Evolutionary conservation across 2,888 invertebrate species (phyloP).

Genomic region (Eumacrocentrus americanus): DNA sequence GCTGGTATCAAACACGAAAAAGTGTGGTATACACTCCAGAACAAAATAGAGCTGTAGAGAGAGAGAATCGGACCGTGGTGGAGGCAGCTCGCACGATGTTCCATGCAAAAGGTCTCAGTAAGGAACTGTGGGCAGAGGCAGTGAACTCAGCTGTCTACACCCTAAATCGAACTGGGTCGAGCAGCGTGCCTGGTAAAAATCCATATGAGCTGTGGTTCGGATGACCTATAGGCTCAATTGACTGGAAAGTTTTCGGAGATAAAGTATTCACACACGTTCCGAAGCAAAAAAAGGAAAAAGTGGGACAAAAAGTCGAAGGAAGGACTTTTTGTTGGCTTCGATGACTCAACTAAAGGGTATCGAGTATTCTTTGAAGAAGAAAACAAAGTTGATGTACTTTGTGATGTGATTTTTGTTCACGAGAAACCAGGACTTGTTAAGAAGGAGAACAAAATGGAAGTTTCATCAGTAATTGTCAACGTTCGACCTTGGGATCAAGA

Average conservation of each 20-base stretch:
- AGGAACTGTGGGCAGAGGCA: constrained; percentile 23
- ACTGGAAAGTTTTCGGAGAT: constrained; percentile 35
- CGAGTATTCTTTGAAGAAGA: background rate
- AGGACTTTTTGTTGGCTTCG: constrained; percentile 32
- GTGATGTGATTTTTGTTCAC: background rate
- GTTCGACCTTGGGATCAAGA: too few species aligned
- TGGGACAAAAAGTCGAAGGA: constrained; percentile 31
- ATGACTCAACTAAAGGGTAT: background rate
- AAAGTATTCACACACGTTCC: constrained; percentile 35
- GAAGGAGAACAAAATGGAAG: too few species aligned
- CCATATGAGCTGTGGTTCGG: constrained; percentile 33
- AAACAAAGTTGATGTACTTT: background rate
- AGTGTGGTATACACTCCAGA: constrained; percentile 33
- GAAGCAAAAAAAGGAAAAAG: constrained; percentile 29
- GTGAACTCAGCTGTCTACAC: constrained; percentile 35
- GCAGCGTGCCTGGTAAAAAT: constrained; percentile 32
- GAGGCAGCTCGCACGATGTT: constrained; percentile 30
- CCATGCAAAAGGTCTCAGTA: background rate
- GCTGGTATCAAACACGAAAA: constrained; percentile 32
- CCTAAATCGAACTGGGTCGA: constrained; percentile 31
- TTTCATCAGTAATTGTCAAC: too few species aligned
- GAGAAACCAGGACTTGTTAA: too few species aligned
- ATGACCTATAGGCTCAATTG: constrained; percentile 25
- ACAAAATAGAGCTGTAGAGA: constrained; percentile 38
- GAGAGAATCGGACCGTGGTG: constrained; percentile 48